Evolutionary conservation across 2,888 invertebrate species (phyloP).

Genomic region (Horisme vitalbata): DNA sequence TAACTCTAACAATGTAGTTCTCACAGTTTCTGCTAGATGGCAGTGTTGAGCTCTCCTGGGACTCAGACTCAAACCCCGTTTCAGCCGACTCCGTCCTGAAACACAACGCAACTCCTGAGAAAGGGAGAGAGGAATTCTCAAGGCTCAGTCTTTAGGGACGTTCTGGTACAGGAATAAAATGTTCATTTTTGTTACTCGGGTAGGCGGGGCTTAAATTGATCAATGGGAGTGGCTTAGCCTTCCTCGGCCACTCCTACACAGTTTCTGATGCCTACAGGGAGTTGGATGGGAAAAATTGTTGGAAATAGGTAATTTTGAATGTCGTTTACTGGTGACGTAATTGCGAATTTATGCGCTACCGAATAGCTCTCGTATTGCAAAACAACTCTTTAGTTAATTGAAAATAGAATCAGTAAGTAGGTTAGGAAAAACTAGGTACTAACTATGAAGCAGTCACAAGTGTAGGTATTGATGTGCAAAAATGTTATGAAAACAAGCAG

Average conservation of each 20-base stretch:
- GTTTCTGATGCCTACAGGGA: conserved; percentile 81
- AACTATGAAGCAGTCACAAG: neutral
- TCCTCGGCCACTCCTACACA: conserved; percentile 68
- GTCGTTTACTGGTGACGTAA: conserved; percentile 72
- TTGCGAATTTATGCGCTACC: conserved; percentile 65
- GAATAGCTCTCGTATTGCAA: conserved; percentile 37
- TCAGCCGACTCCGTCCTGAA: conserved; percentile 75
- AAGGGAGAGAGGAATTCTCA: conserved; percentile 80
- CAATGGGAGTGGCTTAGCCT: conserved; percentile 67
- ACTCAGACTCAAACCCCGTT: conserved; percentile 62
- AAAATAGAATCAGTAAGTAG: conserved; percentile 24
- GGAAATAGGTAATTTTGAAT: conserved; percentile 77
- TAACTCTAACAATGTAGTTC: conserved; percentile 48
- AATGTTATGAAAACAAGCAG: no score
- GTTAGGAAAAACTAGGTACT: neutral
- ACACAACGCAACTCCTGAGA: conserved; percentile 61
- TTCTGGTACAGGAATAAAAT: conserved; percentile 43
- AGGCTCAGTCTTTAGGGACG: conserved; percentile 68
- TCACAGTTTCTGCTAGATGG: conserved; percentile 50
- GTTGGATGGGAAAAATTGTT: conserved; percentile 73
- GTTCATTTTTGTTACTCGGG: conserved; percentile 66
- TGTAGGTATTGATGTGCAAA: no score
- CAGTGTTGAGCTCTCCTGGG: conserved; percentile 52
- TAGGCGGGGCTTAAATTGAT: conserved; percentile 65
- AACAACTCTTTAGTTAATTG: conserved; percentile 31